phyloP scores from a whole-genome alignment of 1,140 invertebrate genomes.

The Subanguina moxae region DNA sequence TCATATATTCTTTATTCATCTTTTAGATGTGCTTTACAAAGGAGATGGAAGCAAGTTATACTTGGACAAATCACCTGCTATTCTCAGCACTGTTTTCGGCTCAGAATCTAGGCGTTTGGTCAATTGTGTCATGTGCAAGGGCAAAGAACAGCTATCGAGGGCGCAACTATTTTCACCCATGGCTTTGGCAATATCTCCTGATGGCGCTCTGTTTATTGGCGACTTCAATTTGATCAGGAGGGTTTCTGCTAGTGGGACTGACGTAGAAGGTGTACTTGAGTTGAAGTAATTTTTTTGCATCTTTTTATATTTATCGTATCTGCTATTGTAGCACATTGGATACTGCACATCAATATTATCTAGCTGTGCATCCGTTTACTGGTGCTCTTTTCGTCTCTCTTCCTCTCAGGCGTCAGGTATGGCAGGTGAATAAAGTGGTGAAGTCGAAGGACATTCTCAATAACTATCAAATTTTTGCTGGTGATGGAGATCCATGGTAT shows the following conservation, averaged over 20 bases:
- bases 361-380: slow-evolving; percentile 15
- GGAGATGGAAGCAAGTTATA: slow-evolving; percentile 8
- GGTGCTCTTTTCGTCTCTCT: slow-evolving; percentile 9
- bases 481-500: not conserved
- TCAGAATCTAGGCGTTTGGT: not conserved
- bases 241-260: slow-evolving; percentile 76
- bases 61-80: not conserved
- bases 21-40: slow-evolving; percentile 3
- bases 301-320: not conserved
- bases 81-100: slow-evolving; percentile 9
- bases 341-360: slow-evolving; percentile 8
- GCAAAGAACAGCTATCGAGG: slow-evolving; percentile 61
- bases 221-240: slow-evolving; percentile 89
- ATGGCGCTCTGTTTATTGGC: slow-evolving; percentile 85
- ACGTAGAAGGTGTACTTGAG: slow-evolving; percentile 75
- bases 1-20: not conserved
- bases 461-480: not conserved
- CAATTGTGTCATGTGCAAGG: not conserved
- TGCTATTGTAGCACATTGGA: slow-evolving; percentile 2
- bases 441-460: not conserved
- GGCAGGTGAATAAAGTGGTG: not conserved
- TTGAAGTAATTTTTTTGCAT: slow-evolving; percentile 69
- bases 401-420: slow-evolving; percentile 15
- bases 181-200: slow-evolving; percentile 79
- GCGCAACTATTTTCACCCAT: slow-evolving; percentile 84